Evolutionary conservation across 1,140 invertebrate genomes (phyloP), one percentile per base, ranked within the genome.

Genomic region (Tribolium castaneum): DNA sequence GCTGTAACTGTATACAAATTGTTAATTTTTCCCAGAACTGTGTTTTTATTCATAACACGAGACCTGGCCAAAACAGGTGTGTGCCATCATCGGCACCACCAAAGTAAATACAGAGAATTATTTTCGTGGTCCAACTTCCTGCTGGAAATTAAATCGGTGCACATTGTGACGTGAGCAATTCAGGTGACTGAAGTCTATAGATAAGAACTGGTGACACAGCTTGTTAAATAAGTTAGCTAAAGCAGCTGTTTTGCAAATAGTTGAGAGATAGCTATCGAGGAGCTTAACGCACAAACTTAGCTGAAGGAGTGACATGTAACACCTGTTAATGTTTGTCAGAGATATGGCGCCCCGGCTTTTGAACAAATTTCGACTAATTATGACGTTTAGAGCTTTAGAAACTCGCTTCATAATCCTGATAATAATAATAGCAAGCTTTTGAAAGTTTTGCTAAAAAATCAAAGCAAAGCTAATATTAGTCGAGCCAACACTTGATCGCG

Each of bases 21-120:
- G 71, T 78, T 70, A 70, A 25, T 30, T 74, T 71, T 74, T 70
- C 72, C 62, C 6, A 13, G 72, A 78, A 75, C 30, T 25, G 51
- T 75, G 77, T 79, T 75, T 79, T 79, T 79, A 79, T 79, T 79
- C 78, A 79, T 75, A 79, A 79, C 71, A 78, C 19, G 71, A 22
- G 10, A 34, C 50, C 12, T 52, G 71, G 49, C 49, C 3, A 54
- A 73, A 52, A 35, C 71, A 73, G 71, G 71, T 73, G 71, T 73
- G 19, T 19, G 59, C 59, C 59, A 30, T 66, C 59, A 66, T 35
- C 59, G 59, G 54, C 54, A 59, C 22, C 54, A 59, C 25, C 13
- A 66, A 66, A 30, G 59, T 66, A 66, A 66, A 66, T 35, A 66
- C 10, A 35, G 9, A 14, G 34, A 25, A 66, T 66, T 66, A 62